phyloP scores from a whole-genome alignment of 2,888 invertebrate genomes.

The Temnothorax unifasciatus region DNA sequence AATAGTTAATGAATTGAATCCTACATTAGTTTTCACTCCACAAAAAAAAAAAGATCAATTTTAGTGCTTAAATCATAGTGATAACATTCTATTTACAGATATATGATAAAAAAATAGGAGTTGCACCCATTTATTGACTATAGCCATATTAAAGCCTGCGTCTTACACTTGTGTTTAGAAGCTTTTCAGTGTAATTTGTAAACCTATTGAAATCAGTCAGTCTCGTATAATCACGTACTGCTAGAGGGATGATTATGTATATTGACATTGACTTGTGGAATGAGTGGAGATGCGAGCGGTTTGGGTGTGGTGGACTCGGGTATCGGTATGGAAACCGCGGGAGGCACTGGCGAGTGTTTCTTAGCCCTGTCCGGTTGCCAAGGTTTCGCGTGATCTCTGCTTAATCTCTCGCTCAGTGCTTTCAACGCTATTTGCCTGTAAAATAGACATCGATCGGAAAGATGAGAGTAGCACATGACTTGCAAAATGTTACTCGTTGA shows the following conservation, averaged over 20 bases:
- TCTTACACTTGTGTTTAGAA: slow-evolving; percentile 78
- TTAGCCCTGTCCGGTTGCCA: slow-evolving; percentile 84
- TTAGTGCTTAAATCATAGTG: not conserved
- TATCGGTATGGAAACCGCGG: slow-evolving; percentile 83
- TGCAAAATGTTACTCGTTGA: slow-evolving; percentile 28
- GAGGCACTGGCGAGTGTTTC: slow-evolving; percentile 83
- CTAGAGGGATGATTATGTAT: slow-evolving; percentile 84
- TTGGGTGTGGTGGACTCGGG: slow-evolving; percentile 83
- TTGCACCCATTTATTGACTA: slow-evolving; percentile 75
- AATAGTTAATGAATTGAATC: slow-evolving; percentile 5
- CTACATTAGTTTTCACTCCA: not conserved
- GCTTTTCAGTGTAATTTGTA: slow-evolving; percentile 73
- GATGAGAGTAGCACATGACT: slow-evolving; percentile 22
- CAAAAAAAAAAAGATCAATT: not conserved
- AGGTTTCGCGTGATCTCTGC: slow-evolving; percentile 85
- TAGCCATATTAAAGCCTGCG: slow-evolving; percentile 74
- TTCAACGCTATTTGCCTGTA: slow-evolving; percentile 97
- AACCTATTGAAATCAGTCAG: slow-evolving; percentile 77
- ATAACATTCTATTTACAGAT: slow-evolving; percentile 42
- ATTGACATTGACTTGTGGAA: slow-evolving; percentile 83
- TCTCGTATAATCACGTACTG: slow-evolving; percentile 82
- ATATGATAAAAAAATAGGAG: slow-evolving; percentile 67
- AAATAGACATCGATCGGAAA: slow-evolving; percentile 73
- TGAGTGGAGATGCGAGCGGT: slow-evolving; percentile 82
- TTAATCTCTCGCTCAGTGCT: slow-evolving; percentile 96